These are phyloP conservation scores for Rotaria sp. DNA, from an alignment of 2,888 invertebrate genomes.

Conservation along the genomic window DNA sequence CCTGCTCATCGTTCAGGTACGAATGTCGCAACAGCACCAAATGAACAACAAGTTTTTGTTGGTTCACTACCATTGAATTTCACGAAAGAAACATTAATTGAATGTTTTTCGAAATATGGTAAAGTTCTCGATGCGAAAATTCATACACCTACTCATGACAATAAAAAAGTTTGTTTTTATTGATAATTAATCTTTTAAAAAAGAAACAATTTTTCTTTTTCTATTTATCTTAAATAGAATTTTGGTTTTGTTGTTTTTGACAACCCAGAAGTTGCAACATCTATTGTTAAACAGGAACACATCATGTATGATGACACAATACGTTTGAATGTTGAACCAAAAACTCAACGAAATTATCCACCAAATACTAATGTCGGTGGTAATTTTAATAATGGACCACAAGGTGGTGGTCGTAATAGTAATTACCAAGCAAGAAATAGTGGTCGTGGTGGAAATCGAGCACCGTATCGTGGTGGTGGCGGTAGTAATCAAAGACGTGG, in stretches of 20 bases:
- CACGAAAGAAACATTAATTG: not conserved
- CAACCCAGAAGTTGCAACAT: not conserved
- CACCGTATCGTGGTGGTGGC: not conserved
- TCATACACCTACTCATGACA: not conserved
- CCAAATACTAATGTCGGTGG: not conserved
- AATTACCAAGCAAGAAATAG: not conserved
- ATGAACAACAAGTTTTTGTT: slow-evolving; percentile 14
- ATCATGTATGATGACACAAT: not conserved
- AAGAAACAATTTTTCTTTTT: not conserved
- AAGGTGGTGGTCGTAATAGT: not conserved
- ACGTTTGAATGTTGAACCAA: not conserved
- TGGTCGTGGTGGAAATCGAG: not conserved
- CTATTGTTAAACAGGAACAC: not conserved
- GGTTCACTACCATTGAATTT: slow-evolving; percentile 22
- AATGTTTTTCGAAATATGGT: not conserved
- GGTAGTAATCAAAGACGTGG: not conserved
- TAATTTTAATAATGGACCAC: not conserved
- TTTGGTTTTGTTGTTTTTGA: slow-evolving; percentile 22
- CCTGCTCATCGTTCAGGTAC: not conserved
- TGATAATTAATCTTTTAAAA: not conserved
- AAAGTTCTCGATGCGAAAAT: not conserved
- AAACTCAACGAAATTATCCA: not conserved
- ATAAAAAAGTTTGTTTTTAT: not conserved
- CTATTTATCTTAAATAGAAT: not conserved
- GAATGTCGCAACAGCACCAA: not conserved